phyloP scores from a whole-genome alignment of 2,888 invertebrate genomes.

The Zaprionus lineosus region DNA sequence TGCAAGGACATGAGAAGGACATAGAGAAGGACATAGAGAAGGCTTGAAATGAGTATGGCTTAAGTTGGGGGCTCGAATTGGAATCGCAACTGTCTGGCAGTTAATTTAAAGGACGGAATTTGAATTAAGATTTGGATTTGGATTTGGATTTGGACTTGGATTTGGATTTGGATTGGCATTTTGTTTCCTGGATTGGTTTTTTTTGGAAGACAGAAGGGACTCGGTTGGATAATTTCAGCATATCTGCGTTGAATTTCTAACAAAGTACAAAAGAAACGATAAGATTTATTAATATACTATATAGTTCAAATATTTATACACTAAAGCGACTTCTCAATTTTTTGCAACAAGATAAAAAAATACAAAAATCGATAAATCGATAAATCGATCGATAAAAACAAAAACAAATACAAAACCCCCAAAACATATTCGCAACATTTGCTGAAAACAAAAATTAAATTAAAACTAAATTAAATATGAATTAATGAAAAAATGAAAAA shows the following conservation, averaged over 20 bases:
- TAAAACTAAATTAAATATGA: constrained; percentile 17
- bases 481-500: too few relatives aligned
- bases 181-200: constrained; percentile 33
- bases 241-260: constrained; percentile 76
- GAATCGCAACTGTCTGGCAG: not conserved
- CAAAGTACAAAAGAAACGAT: constrained; percentile 63
- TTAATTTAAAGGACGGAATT: constrained; percentile 8
- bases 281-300: constrained; percentile 52
- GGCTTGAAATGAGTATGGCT: not conserved
- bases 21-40: constrained; percentile 2
- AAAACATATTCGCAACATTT: constrained; percentile 67
- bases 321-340: constrained; percentile 34
- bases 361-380: not conserved
- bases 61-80: constrained; percentile 1
- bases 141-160: constrained; percentile 19
- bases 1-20: too few relatives aligned
- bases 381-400: constrained; percentile 3
- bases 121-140: constrained; percentile 12
- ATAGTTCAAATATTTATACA: constrained; percentile 68
- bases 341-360: constrained; percentile 3
- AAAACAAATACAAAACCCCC: not conserved
- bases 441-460: constrained; percentile 50
- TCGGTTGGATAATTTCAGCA: constrained; percentile 74
- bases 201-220: constrained; percentile 45
- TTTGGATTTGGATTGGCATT: constrained; percentile 22